Conservation (phyloP, 2,113 vertebrate genomes). For the Atlantisia rogersi region DNA sequence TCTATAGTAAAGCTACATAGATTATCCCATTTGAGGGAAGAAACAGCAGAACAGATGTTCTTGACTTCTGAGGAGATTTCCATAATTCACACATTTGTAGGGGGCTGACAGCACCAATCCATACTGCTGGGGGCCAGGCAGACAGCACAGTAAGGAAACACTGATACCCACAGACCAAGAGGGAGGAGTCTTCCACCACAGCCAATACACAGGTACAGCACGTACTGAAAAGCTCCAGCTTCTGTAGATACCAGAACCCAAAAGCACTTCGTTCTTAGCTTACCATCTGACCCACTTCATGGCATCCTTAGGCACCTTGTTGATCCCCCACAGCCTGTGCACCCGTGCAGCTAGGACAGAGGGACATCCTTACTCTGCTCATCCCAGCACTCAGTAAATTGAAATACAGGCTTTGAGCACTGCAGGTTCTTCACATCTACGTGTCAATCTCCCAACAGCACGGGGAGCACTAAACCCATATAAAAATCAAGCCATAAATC, state of each 20-base stretch:
- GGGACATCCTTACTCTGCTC: background rate
- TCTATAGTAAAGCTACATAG: conserved; percentile 22
- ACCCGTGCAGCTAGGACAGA: fast-evolving
- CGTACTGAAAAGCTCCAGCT: background rate
- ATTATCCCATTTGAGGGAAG: background rate
- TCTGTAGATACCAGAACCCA: background rate
- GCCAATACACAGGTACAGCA: background rate
- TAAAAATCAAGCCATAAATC: background rate
- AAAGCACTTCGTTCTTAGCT: fast-evolving
- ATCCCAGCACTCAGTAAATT: background rate
- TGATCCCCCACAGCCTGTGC: background rate
- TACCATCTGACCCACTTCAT: fast-evolving
- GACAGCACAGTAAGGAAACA: background rate
- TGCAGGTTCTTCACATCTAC: fast-evolving
- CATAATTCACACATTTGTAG: background rate
- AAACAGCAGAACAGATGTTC: conserved; percentile 2
- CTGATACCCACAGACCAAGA: background rate
- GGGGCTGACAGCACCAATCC: background rate
- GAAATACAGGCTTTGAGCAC: background rate
- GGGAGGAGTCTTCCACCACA: fast-evolving
- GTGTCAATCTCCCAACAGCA: background rate
- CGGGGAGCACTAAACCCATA: fast-evolving
- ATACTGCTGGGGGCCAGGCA: background rate
- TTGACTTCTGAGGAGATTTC: background rate
- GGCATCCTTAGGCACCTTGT: fast-evolving